Evolutionary conservation across 2,888 invertebrate species (phyloP).

Genomic region (Buathra laborator): DNA sequence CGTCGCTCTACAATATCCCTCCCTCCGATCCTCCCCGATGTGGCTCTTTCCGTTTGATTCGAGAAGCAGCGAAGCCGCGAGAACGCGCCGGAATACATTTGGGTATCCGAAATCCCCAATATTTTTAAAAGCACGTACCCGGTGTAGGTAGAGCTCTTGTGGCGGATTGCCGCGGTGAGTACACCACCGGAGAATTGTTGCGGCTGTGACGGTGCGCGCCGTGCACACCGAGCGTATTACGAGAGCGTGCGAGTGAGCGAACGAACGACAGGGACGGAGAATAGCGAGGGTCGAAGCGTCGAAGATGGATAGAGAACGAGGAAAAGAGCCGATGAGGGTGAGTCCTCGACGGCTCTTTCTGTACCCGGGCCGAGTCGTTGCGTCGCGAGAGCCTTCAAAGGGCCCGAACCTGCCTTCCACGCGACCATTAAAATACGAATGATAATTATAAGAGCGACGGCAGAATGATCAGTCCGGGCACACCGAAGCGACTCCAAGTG

Average conservation of each 20-base stretch:
- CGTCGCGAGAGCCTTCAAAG: conserved; percentile 60
- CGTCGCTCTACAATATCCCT: conserved; percentile 53
- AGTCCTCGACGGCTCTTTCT: conserved; percentile 70
- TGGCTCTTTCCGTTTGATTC: conserved; percentile 73
- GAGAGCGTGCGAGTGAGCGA: conserved; percentile 68
- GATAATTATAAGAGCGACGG: conserved; percentile 85
- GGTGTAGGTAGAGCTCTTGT: conserved; percentile 55
- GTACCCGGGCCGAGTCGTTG: conserved; percentile 44
- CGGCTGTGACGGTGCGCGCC: conserved; percentile 49
- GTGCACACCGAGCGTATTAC: conserved; percentile 66
- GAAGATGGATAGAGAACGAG: conserved; percentile 64
- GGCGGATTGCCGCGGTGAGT: conserved; percentile 51
- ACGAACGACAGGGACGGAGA: conserved; percentile 67
- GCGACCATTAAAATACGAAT: conserved; percentile 85
- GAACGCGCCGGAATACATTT: conserved; percentile 75
- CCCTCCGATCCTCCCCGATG: conserved; percentile 32
- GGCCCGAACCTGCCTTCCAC: conserved; percentile 61
- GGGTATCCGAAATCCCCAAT: conserved; percentile 85
- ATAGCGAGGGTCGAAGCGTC: conserved; percentile 60
- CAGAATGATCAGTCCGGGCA: conserved; percentile 82
- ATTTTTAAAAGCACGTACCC: conserved; percentile 84
- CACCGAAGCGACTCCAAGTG: conserved; percentile 72
- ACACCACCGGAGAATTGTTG: conserved; percentile 50
- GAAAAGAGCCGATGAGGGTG: conserved; percentile 64
- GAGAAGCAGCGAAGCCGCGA: conserved; percentile 68